Evolutionary conservation across 2,797 vertebrate species (phyloP).

Genomic region (Argentina silus): DNA sequence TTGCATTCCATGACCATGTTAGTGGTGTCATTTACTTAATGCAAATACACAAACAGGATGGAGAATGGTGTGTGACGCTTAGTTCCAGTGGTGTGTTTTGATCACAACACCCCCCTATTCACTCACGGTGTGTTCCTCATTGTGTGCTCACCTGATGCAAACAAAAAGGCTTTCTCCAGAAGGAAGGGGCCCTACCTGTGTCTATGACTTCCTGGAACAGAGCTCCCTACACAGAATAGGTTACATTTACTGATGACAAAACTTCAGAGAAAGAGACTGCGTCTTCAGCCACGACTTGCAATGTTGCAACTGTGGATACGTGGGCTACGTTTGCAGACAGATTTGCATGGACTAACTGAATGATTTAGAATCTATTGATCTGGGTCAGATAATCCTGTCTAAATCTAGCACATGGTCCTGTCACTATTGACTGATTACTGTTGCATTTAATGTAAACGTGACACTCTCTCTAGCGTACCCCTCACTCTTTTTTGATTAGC

Average conservation of each 20-base stretch:
- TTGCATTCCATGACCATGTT: neutral
- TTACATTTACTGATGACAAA: neutral
- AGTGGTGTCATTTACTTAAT: constrained; percentile 7
- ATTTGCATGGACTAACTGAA: neutral
- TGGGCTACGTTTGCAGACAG: neutral
- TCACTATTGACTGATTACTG: neutral
- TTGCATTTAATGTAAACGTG: neutral
- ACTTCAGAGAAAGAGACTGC: neutral
- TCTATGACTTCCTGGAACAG: constrained; percentile 1
- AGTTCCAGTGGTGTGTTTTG: constrained; percentile 6
- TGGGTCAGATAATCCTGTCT: neutral
- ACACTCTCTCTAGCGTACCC: neutral
- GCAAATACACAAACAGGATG: constrained; percentile 21
- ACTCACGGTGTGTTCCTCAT: constrained; percentile 6
- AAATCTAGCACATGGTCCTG: neutral
- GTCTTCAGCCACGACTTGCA: too few relatives aligned
- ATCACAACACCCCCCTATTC: neutral
- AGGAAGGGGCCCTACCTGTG: neutral
- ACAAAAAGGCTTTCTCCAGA: neutral
- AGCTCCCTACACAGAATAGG: neutral
- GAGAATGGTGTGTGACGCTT: neutral
- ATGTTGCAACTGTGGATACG: too few relatives aligned
- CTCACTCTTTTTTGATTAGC: too few relatives aligned
- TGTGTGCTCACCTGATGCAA: constrained; percentile 9
- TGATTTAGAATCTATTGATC: neutral